A percentile compares a stretch with the other conserved stretches of the same genome.
phyloP scores from a whole-genome alignment of 1,140 invertebrate species.

The Pogonomyrmex californicus region DNA sequence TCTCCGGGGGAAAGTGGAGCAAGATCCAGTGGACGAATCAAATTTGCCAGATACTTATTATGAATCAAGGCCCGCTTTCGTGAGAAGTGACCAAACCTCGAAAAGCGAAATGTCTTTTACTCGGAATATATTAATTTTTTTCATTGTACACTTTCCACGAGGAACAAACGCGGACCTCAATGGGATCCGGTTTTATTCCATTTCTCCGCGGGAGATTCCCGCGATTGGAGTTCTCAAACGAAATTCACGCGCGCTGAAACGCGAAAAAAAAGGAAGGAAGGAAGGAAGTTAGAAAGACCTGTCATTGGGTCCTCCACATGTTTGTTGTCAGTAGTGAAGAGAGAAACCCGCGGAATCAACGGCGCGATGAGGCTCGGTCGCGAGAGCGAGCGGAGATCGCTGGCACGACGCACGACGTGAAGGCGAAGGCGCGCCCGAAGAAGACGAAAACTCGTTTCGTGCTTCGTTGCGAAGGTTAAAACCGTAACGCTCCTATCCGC shows the following conservation, averaged over 20 bases:
- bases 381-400: not conserved
- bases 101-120: not conserved
- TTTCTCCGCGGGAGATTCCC: not conserved
- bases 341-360: not conserved
- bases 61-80: not conserved
- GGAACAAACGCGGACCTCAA: conserved; percentile 1
- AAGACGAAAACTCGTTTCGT: conserved; percentile 76
- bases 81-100: not conserved
- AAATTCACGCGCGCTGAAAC: not conserved
- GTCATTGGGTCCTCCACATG: too few species aligned
- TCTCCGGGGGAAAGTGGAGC: conserved; percentile 2
- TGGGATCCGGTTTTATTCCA: not conserved
- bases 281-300: not conserved
- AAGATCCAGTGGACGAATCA: not conserved
- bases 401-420: conserved; percentile 19
- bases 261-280: not conserved
- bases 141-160: not conserved
- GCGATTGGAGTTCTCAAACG: not conserved
- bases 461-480: conserved; percentile 80
- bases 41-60: conserved; percentile 8
- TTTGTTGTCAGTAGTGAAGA: not conserved
- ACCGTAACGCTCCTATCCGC: conserved; percentile 78
- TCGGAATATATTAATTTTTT: conserved; percentile 12
- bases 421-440: conserved; percentile 18
- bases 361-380: conserved; percentile 3